These are phyloP conservation scores for Galagoides demidoff DNA, from an alignment of 2,797 vertebrate genomes.

Conservation along the genomic window DNA sequence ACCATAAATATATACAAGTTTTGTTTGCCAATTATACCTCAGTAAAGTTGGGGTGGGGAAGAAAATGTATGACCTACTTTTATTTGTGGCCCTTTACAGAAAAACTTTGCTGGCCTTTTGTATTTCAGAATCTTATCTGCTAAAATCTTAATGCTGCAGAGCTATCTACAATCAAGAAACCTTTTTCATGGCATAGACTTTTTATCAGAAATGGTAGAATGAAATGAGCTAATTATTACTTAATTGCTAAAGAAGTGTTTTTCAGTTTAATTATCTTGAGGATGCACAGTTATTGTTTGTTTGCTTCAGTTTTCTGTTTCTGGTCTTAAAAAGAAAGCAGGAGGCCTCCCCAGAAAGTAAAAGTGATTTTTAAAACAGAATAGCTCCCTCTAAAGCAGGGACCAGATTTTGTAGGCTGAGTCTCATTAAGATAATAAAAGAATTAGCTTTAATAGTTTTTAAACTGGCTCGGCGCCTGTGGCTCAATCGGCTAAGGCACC, in stretches of 20 bases:
- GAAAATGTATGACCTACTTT: neutral
- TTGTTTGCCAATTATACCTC: neutral
- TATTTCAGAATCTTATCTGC: neutral
- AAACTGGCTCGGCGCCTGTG: no score
- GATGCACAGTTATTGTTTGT: slow-evolving; percentile 2
- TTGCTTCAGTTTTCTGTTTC: neutral
- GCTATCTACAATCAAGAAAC: neutral
- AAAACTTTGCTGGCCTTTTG: neutral
- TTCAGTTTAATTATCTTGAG: neutral
- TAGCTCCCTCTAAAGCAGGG: neutral
- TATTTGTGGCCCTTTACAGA: neutral
- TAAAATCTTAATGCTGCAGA: neutral
- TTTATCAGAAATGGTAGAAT: neutral
- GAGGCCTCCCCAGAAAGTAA: neutral
- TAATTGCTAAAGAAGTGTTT: neutral
- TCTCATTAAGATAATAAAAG: neutral
- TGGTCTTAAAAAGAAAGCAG: neutral
- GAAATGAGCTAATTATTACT: neutral
- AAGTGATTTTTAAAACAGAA: neutral
- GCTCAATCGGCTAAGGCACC: no score
- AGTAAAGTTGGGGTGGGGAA: neutral
- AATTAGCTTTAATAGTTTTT: slow-evolving; percentile 40
- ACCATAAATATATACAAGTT: neutral
- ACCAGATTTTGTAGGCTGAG: neutral
- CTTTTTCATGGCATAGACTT: neutral